These are phyloP conservation scores for Drosophila sturtevanti DNA, from an alignment of 1,140 invertebrate genomes.

Conservation along the genomic window DNA sequence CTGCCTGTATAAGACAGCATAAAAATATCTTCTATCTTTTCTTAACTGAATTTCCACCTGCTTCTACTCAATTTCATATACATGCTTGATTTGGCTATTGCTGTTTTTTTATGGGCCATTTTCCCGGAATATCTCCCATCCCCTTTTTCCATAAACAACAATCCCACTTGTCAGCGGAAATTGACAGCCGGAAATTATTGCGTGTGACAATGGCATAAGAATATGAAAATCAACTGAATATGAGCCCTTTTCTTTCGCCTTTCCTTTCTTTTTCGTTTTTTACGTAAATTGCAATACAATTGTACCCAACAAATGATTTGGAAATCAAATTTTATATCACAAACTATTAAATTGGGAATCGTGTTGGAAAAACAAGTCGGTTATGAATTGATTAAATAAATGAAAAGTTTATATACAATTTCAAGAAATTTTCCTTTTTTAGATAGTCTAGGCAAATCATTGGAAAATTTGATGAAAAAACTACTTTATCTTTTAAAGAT, in stretches of 20 bases:
- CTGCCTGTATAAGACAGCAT: slow-evolving; percentile 18
- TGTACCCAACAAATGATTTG: neutral
- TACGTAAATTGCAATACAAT: neutral
- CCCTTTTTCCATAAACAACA: neutral
- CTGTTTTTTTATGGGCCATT: slow-evolving; percentile 53
- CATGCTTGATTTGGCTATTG: slow-evolving; percentile 18
- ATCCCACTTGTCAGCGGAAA: slow-evolving; percentile 49
- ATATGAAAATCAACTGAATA: slow-evolving; percentile 17
- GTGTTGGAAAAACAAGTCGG: neutral
- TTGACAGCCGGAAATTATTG: slow-evolving; percentile 57
- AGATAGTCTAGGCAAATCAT: too few relatives aligned
- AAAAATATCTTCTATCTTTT: slow-evolving; percentile 5
- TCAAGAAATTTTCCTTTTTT: too few relatives aligned
- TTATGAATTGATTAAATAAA: neutral
- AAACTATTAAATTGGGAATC: neutral
- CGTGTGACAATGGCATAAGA: slow-evolving; percentile 37
- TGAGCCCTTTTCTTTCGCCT: neutral
- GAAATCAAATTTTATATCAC: neutral
- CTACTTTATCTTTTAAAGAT: too few relatives aligned
- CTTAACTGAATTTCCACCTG: neutral
- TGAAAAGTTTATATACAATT: neutral
- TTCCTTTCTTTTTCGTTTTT: neutral
- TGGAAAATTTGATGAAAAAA: too few relatives aligned
- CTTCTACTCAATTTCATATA: slow-evolving; percentile 26
- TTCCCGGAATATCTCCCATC: slow-evolving; percentile 46